These are phyloP conservation scores for Amiota mariae DNA, from an alignment of 2,888 invertebrate species.

Conservation along the genomic window DNA sequence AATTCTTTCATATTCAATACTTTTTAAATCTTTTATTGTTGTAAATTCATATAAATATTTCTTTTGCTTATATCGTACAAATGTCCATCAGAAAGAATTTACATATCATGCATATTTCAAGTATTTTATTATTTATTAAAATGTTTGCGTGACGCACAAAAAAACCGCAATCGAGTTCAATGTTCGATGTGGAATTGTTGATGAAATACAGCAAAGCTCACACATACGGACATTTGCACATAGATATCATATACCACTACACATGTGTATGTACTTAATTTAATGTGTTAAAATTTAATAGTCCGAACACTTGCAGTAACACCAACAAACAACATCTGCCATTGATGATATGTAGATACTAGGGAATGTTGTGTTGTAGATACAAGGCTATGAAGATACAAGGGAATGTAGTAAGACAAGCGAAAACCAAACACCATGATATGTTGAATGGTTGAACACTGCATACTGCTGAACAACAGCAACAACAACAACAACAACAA, in stretches of 20 bases:
- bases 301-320: background rate
- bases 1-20: too few species aligned
- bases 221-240: background rate
- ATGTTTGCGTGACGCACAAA: background rate
- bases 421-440: too few species aligned
- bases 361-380: too few species aligned
- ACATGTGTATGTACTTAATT: background rate
- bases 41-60: too few species aligned
- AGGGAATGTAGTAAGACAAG: too few species aligned
- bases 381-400: too few species aligned
- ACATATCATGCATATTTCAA: background rate
- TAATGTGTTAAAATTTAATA: conserved; percentile 20
- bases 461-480: too few species aligned
- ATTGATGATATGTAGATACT: background rate
- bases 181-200: background rate
- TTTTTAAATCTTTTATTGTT: too few species aligned
- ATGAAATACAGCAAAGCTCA: background rate
- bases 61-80: too few species aligned
- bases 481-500: too few species aligned
- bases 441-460: too few species aligned
- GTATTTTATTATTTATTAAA: background rate
- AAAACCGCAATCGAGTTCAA: background rate
- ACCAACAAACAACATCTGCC: background rate
- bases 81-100: too few species aligned
- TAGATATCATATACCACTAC: background rate